Evolutionary conservation across 1,140 invertebrate species (phyloP).

Genomic region (Drosophila trapezifrons): DNA sequence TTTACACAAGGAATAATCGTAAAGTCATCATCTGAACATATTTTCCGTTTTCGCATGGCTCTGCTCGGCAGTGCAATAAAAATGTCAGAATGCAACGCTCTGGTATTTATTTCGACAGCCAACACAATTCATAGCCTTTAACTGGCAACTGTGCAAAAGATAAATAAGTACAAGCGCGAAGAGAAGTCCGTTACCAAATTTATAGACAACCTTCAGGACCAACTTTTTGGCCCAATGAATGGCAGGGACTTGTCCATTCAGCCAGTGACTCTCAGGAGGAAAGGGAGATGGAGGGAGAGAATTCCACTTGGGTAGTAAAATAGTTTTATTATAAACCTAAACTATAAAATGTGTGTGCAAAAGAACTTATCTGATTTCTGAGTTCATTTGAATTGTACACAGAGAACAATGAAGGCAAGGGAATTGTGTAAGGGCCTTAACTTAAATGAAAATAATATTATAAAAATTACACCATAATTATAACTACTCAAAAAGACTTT

Average conservation of each 20-base stretch:
- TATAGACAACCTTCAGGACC: constrained; percentile 48
- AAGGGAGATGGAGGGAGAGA: neutral
- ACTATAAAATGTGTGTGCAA: constrained; percentile 13
- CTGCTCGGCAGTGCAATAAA: constrained; percentile 32
- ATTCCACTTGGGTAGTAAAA: constrained; percentile 11
- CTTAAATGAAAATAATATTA: neutral
- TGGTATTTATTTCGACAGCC: constrained; percentile 45
- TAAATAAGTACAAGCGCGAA: constrained; percentile 38
- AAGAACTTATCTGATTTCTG: neutral
- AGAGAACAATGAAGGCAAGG: neutral
- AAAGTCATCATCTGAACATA: constrained; percentile 9
- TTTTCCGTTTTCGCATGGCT: neutral
- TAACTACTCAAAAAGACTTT: too few relatives aligned
- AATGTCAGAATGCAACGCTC: constrained; percentile 38
- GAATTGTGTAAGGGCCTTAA: too few relatives aligned
- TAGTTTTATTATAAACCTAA: constrained; percentile 26
- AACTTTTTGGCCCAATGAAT: constrained; percentile 29
- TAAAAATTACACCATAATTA: too few relatives aligned
- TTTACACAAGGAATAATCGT: neutral
- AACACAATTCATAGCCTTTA: constrained; percentile 43
- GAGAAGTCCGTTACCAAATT: constrained; percentile 27
- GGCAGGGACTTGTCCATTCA: constrained; percentile 19
- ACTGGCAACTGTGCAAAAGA: constrained; percentile 43
- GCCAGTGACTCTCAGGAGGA: constrained; percentile 9
- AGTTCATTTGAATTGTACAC: neutral